phyloP scores from a whole-genome alignment of 1,140 invertebrate genomes.

The Drosophila nigrodunni region DNA sequence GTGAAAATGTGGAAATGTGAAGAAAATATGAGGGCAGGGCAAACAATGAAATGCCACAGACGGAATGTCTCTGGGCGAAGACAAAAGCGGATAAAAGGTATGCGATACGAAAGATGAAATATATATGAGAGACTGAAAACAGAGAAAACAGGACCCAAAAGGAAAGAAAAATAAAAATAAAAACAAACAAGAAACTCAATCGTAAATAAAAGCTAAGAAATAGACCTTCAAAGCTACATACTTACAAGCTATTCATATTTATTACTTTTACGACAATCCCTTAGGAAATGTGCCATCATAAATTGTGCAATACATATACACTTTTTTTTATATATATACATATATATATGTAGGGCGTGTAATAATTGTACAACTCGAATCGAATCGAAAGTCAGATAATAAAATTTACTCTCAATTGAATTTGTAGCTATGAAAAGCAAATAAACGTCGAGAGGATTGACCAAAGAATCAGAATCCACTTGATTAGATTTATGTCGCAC shows the following conservation, averaged over 20 bases:
- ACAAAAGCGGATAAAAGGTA: slow-evolving; percentile 49
- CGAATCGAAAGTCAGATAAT: slow-evolving; percentile 54
- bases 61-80: slow-evolving; percentile 38
- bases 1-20: slow-evolving; percentile 7
- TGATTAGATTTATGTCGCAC: slow-evolving; percentile 71
- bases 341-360: slow-evolving; percentile 38
- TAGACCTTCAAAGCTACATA: slow-evolving; percentile 24
- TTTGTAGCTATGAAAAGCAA: slow-evolving; percentile 64
- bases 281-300: slow-evolving; percentile 66
- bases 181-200: slow-evolving; percentile 10
- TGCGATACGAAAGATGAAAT: slow-evolving; percentile 60
- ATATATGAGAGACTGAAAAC: slow-evolving; percentile 33
- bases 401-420: slow-evolving; percentile 76
- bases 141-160: slow-evolving; percentile 10
- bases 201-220: slow-evolving; percentile 6
- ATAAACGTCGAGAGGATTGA: slow-evolving; percentile 51
- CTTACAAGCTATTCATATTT: slow-evolving; percentile 41
- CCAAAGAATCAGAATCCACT: slow-evolving; percentile 41
- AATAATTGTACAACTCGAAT: slow-evolving; percentile 58
- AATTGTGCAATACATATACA: slow-evolving; percentile 59
- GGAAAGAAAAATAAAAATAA: slow-evolving; percentile 1
- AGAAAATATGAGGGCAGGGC: slow-evolving; percentile 24
- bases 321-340: no score
- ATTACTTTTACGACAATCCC: slow-evolving; percentile 62
- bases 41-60: slow-evolving; percentile 61